Percentiles rank a stretch among this genome's conserved stretches.
phyloP scores from a whole-genome alignment of 2,797 vertebrate species.

The Chromis chromis region DNA sequence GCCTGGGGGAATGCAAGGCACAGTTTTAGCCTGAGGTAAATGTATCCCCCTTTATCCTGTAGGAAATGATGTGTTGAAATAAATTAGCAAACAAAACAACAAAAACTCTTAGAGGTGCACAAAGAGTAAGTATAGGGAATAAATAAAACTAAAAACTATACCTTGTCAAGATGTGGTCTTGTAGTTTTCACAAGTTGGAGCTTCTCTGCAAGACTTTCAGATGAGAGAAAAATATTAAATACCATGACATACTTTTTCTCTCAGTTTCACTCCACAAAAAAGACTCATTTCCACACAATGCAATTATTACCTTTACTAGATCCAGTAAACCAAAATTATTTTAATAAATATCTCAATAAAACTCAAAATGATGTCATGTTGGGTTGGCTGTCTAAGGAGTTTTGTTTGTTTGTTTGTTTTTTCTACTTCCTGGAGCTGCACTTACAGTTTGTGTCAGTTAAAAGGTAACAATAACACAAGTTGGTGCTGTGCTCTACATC shows the following conservation, averaged over 20 bases:
- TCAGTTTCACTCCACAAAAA: background rate
- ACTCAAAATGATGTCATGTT: background rate
- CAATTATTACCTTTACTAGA: background rate
- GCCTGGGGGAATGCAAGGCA: conserved; percentile 68
- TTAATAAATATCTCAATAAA: background rate
- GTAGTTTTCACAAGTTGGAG: conserved; percentile 82
- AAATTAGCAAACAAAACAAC: conserved; percentile 72
- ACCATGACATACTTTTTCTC: background rate
- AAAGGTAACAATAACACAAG: no score
- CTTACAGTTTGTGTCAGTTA: no score
- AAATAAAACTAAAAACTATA: conserved; percentile 69
- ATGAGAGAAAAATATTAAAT: conserved; percentile 43
- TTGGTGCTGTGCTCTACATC: background rate
- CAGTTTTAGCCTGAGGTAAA: conserved; percentile 55
- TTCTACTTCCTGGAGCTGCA: no score
- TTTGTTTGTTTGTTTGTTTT: no score
- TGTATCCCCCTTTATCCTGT: conserved; percentile 35
- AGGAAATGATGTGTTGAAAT: conserved; percentile 76
- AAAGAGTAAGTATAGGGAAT: background rate
- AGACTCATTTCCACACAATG: background rate
- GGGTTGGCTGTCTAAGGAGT: background rate
- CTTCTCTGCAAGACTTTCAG: conserved; percentile 89
- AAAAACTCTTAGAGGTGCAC: conserved; percentile 16
- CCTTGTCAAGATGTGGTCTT: conserved; percentile 92
- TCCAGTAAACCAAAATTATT: background rate